These are phyloP conservation scores for Ochropleura plecta DNA, from an alignment of 2,888 invertebrate genomes.

Conservation along the genomic window DNA sequence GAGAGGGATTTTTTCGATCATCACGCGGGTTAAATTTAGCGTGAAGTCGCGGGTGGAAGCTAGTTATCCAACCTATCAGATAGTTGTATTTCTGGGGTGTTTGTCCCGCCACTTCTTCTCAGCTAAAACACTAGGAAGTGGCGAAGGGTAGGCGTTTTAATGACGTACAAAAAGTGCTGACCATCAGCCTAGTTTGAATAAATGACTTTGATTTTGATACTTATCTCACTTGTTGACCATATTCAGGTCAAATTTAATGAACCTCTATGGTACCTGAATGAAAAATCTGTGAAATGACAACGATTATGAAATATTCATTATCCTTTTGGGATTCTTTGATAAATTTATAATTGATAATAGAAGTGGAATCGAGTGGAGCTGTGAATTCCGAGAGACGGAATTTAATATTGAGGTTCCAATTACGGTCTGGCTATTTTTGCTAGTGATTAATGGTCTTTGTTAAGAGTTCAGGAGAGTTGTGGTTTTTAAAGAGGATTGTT, in stretches of 20 bases:
- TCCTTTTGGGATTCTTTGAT: constrained; percentile 47
- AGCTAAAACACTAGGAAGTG: too few relatives aligned
- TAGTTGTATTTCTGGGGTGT: too few relatives aligned
- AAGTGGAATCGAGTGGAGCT: constrained; percentile 11
- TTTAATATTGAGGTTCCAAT: constrained; percentile 58
- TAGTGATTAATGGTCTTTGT: constrained; percentile 51
- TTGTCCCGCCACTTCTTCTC: too few relatives aligned
- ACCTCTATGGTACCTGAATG: constrained; percentile 31
- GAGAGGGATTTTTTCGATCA: too few relatives aligned
- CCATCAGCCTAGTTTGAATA: too few relatives aligned
- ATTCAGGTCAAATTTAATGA: constrained; percentile 52
- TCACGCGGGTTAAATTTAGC: too few relatives aligned
- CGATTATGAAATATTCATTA: constrained; percentile 54
- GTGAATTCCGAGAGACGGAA: constrained; percentile 45
- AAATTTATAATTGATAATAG: constrained; percentile 43
- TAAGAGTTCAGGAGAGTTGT: constrained; percentile 24
- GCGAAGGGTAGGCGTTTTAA: too few relatives aligned
- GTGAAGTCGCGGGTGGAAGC: too few relatives aligned
- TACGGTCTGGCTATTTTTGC: constrained; percentile 31
- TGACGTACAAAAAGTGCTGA: too few relatives aligned
- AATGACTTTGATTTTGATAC: too few relatives aligned
- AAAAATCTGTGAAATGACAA: constrained; percentile 54
- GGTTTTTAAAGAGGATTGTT: constrained; percentile 10
- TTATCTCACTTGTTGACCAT: too few relatives aligned
- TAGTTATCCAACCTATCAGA: too few relatives aligned